Evolutionary conservation across 2,888 invertebrate species (phyloP), one percentile per base, ranked within the genome.

Genomic region (Hyposoter didymator): DNA sequence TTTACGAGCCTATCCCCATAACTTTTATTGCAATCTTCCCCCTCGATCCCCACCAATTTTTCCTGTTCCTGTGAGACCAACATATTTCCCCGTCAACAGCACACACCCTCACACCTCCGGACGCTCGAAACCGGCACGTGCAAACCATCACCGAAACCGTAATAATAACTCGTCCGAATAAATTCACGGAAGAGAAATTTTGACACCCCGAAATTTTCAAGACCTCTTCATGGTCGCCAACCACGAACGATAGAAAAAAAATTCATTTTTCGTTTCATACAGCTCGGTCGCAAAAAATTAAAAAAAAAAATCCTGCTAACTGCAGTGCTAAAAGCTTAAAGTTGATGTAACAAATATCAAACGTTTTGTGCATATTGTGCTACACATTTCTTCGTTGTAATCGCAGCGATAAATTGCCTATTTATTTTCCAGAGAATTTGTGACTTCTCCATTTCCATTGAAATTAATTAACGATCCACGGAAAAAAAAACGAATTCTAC

Each of bases 11-110:
- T 10, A 39, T 39, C 39, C 39, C 39, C 8, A 7, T 10, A 39
- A 39, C 39, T 39, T 39, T 39, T 39, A 39, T 39, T 39, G 39
- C 10, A 8, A 39, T 39, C 39, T 39, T 39, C 39, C 39, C 39
- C 10, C 39, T 39, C 39, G 39, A 39, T 8, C 10, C 39, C 39
- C 39, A 10, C 39, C 1, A 8, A 8, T 4, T 35, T 35, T 35
- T 35, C 7, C 35, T 35, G 7, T 35, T 35, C 7, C 35, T 35
- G 35, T 35, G 35, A 35, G 6, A 35, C 52, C 55, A 67, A 84
- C 72, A 86, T 85, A 86, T 84, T 86, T 85, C 78, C 84, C 72
- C 78, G 84, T 86, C 84, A 86, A 52, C 70, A 69, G 82, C 84
- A 86, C 55, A 79, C 82, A 43, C 67, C 35, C 66, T 39, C 62